These are phyloP conservation scores for Lipotes vexillifer DNA, from an alignment of 2,113 vertebrate species.

Conservation along the genomic window DNA sequence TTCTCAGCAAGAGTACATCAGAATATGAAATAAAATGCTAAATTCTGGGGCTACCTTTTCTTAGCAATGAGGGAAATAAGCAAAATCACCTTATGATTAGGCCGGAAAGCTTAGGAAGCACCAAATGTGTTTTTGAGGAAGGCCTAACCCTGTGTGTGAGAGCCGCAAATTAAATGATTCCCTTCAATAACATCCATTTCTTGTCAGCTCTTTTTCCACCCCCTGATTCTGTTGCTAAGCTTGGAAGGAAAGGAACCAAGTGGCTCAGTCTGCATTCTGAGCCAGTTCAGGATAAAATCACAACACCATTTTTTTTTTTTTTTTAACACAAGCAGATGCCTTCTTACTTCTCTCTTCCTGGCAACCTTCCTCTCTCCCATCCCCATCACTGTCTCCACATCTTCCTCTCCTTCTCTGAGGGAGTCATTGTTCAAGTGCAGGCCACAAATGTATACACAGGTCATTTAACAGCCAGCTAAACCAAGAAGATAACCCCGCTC, in stretches of 20 bases:
- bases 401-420: conserved; percentile 11
- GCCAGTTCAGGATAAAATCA: conserved; percentile 44
- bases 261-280: neutral
- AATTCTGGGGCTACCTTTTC: neutral
- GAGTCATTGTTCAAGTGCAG: conserved; percentile 68
- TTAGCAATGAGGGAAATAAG: neutral
- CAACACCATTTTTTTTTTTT: conserved; percentile 41
- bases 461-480: neutral
- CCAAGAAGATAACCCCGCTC: neutral
- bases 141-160: conserved; percentile 61
- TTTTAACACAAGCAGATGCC: neutral
- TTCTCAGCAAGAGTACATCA: conserved; percentile 4
- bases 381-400: conserved; percentile 42
- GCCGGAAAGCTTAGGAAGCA: neutral
- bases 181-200: conserved; percentile 29
- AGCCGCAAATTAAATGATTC: neutral
- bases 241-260: conserved; percentile 11
- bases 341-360: neutral
- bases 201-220: neutral
- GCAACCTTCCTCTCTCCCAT: conserved; percentile 42
- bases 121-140: conserved; percentile 37
- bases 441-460: conserved; percentile 36
- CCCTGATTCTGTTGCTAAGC: conserved; percentile 31
- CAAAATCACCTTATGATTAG: conserved; percentile 27
- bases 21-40: neutral